These are phyloP conservation scores for Sporophila hypoxantha DNA, from an alignment of 2,113 vertebrate species.

Conservation along the genomic window DNA sequence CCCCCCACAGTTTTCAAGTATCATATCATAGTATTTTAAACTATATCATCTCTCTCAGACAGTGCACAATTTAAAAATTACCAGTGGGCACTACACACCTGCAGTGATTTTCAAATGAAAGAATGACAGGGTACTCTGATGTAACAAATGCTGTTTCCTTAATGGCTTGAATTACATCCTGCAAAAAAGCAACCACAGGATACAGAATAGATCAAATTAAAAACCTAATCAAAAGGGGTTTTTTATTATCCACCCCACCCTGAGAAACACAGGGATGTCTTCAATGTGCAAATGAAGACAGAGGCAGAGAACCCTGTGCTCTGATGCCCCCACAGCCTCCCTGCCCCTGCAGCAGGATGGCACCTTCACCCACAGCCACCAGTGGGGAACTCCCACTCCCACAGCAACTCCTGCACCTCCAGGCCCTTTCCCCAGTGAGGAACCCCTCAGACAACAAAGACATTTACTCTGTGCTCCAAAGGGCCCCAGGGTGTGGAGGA, in stretches of 20 bases:
- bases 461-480: not conserved
- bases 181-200: slow-evolving; percentile 36
- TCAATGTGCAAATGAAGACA: not conserved
- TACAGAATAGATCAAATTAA: not conserved
- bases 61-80: not conserved
- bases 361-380: not conserved
- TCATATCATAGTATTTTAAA: not conserved
- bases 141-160: slow-evolving; percentile 95
- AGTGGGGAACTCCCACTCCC: not conserved
- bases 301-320: not conserved
- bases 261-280: not conserved
- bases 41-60: not conserved
- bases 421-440: not conserved
- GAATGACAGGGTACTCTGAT: slow-evolving; percentile 92
- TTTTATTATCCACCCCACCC: not conserved
- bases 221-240: not conserved
- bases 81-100: slow-evolving; percentile 70
- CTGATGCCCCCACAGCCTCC: not conserved
- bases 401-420: not conserved
- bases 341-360: not conserved
- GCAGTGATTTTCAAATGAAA: slow-evolving; percentile 99
- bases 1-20: not conserved
- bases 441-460: not conserved
- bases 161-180: slow-evolving; percentile 98
- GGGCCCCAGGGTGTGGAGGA: not conserved